Evolutionary conservation across 2,113 vertebrate genomes (phyloP), one percentile per base, ranked within the genome.

Genomic region (Delphinapterus leucas): DNA sequence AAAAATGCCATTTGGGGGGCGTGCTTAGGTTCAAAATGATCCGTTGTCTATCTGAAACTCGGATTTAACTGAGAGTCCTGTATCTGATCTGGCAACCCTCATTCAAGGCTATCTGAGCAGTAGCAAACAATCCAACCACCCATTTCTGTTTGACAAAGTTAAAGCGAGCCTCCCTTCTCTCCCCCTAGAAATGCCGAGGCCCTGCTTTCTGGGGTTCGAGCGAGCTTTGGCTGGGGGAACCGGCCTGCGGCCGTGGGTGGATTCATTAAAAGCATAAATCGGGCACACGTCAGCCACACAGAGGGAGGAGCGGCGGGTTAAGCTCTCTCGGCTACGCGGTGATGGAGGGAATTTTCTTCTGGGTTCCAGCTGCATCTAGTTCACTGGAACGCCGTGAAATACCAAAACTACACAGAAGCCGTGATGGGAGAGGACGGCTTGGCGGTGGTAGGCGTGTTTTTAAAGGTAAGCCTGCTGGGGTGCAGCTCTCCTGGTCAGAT

Each of bases 361-460:
- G 0, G 81, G 3, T 98, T 97, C 73, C 99, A 99, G 99, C 98
- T 99, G 79, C 99, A 99, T 77, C 90, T 99, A 87, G 99, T 99
- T 26, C 99, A 99, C 98, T 99, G 99, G 99, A 99, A 99, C 97
- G 98, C 99, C 0, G 98, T 98, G 44, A 99, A 98, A 95, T 99
- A 99, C 98, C 99, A 87, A 0, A 98, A 97, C 84, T 99, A 99
- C 89, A 98, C 99, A 97, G 99, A 99, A 47, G 99, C 99, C 0
- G 97, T 99, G 2, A 98, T 99, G 98, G 99, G 99, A 82, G 99
- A 99, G 4, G 99, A 99, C 0, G 99, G 99, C 2, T 89, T 99
- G 97, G 99, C 99, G 12, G 99, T 99, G 20, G 98, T 99, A 3
- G 99, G 99, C 23, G 99, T 99, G 36, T 99, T 99, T 93, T 90